These are phyloP conservation scores for Nestor notabilis DNA, from an alignment of 2,113 vertebrate species.

Conservation along the genomic window DNA sequence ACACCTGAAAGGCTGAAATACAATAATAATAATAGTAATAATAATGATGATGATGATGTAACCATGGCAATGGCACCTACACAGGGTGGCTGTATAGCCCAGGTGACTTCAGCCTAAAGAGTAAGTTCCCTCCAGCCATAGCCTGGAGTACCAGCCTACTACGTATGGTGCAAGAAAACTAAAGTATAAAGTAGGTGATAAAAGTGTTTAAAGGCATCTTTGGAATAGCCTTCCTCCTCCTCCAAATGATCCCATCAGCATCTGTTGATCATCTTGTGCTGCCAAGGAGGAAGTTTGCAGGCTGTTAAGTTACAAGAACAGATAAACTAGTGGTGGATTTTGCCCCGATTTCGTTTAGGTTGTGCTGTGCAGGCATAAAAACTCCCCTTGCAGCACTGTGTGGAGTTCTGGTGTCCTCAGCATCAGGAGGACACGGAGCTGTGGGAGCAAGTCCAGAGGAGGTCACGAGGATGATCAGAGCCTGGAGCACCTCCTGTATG, in stretches of 20 bases:
- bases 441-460: neutral
- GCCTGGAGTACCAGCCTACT: neutral
- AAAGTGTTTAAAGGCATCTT: neutral
- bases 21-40: neutral
- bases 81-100: neutral
- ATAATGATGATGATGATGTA: too few species aligned
- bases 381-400: neutral
- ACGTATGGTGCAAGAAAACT: rapidly evolving
- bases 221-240: neutral
- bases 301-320: neutral
- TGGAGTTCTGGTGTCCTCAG: neutral
- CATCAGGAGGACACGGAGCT: neutral
- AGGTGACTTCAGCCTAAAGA: neutral
- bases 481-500: neutral
- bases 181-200: rapidly evolving
- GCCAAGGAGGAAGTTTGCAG: neutral
- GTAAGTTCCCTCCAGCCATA: neutral
- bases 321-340: neutral
- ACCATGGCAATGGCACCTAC: neutral
- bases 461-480: neutral
- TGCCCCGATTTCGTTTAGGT: neutral
- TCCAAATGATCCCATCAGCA: neutral
- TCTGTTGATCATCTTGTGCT: neutral
- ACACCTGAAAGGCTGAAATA: neutral
- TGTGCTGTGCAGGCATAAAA: neutral